Percentiles rank a stretch among this genome's conserved stretches.
Evolutionary conservation across 1,140 invertebrate species (phyloP).

Genomic region (Cherax destructor): DNA sequence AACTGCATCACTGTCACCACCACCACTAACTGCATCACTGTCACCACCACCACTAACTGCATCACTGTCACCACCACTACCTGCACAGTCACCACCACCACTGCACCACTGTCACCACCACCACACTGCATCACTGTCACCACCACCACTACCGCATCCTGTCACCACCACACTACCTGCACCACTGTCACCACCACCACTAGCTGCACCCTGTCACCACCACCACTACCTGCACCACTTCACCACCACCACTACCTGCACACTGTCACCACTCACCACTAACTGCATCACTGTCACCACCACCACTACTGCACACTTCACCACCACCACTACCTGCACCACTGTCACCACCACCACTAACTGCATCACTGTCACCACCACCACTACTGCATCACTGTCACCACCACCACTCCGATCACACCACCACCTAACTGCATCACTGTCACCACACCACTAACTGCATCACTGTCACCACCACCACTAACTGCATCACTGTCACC

Average conservation of each 20-base stretch:
- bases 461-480: too few species aligned
- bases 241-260: too few species aligned
- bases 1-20: background rate
- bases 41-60: conserved; percentile 1
- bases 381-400: too few species aligned
- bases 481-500: too few species aligned
- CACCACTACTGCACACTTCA: background rate
- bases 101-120: background rate
- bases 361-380: too few species aligned
- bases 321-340: too few species aligned
- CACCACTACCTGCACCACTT: background rate
- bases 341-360: too few species aligned
- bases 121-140: background rate
- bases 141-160: too few species aligned
- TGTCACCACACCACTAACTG: too few species aligned
- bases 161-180: too few species aligned
- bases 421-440: too few species aligned
- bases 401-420: too few species aligned
- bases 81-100: background rate
- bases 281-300: background rate
- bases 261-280: background rate
- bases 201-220: background rate
- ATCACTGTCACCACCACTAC: background rate
- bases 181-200: background rate
- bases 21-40: background rate